These are phyloP conservation scores for Lagopus leucura DNA, from an alignment of 2,113 vertebrate genomes.

Conservation along the genomic window DNA sequence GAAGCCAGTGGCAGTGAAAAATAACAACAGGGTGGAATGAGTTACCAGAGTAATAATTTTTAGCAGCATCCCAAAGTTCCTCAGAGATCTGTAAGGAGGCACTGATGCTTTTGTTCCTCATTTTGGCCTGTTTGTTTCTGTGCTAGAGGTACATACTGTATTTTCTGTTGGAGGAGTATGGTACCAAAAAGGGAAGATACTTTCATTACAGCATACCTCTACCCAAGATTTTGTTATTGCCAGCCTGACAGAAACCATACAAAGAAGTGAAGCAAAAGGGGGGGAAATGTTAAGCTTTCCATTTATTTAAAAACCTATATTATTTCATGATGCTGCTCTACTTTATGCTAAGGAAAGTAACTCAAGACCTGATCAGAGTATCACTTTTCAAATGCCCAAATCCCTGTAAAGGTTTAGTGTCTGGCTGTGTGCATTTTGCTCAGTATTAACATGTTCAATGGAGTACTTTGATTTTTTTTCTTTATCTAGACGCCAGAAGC, in stretches of 20 bases:
- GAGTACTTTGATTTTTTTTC: slow-evolving; percentile 86
- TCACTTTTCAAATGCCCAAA: slow-evolving; percentile 85
- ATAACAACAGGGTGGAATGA: not conserved
- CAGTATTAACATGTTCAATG: slow-evolving; percentile 87
- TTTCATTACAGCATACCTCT: not conserved
- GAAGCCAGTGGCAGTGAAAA: not conserved
- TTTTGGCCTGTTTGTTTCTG: not conserved
- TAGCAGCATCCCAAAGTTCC: slow-evolving; percentile 22
- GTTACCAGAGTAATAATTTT: slow-evolving; percentile 37
- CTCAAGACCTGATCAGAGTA: slow-evolving; percentile 83
- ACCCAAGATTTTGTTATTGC: slow-evolving; percentile 7
- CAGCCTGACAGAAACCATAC: slow-evolving; percentile 56
- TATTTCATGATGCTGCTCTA: slow-evolving; percentile 61
- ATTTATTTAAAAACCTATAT: slow-evolving; percentile 65
- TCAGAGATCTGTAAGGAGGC: slow-evolving; percentile 23
- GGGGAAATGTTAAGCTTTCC: not conserved
- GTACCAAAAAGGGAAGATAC: slow-evolving; percentile 22
- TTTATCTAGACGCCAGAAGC: slow-evolving; percentile 87
- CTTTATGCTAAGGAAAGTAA: slow-evolving; percentile 71
- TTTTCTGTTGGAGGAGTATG: slow-evolving; percentile 3
- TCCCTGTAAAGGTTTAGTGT: slow-evolving; percentile 87
- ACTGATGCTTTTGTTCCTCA: slow-evolving; percentile 29
- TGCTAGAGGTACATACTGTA: not conserved
- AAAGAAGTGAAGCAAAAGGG: slow-evolving; percentile 69
- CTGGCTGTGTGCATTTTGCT: slow-evolving; percentile 89